phyloP scores from a whole-genome alignment of 2,113 vertebrate species.

The Microcebus lehilahytsara region DNA sequence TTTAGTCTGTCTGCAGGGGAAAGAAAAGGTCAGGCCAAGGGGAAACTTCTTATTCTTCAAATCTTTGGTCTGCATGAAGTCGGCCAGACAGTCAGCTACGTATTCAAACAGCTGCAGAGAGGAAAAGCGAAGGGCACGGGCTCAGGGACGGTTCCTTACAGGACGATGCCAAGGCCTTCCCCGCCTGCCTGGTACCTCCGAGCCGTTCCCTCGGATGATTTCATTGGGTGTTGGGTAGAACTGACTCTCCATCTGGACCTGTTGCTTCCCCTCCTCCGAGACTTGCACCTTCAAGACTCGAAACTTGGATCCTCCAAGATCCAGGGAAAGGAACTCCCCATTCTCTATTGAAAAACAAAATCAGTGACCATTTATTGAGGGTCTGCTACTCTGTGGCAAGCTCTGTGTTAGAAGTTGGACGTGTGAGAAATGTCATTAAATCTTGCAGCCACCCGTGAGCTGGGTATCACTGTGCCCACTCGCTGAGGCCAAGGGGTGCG shows the following conservation, averaged over 20 bases:
- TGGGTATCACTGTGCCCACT: background rate
- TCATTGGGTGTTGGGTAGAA: conserved; percentile 89
- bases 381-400: background rate
- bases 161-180: rapidly evolving
- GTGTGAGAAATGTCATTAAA: no score
- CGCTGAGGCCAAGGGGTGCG: background rate
- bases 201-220: conserved; percentile 84
- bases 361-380: background rate
- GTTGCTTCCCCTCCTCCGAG: conserved; percentile 86
- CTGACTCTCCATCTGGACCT: conserved; percentile 91
- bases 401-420: background rate
- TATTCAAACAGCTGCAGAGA: conserved; percentile 90
- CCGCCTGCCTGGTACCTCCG: conserved; percentile 83
- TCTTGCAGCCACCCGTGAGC: background rate
- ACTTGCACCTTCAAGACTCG: conserved; percentile 92
- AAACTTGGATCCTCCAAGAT: conserved; percentile 94
- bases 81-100: conserved; percentile 88
- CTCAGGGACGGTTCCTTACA: background rate
- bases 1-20: conserved; percentile 90
- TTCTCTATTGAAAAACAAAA: conserved; percentile 85
- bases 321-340: conserved; percentile 93
- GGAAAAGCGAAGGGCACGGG: background rate
- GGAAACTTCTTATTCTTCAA: conserved; percentile 89
- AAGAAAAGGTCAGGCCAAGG: conserved; percentile 95
- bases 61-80: conserved; percentile 90